Conservation (phyloP, 1,140 invertebrate genomes). For the Pseudomyrmex flavicornis region DNA sequence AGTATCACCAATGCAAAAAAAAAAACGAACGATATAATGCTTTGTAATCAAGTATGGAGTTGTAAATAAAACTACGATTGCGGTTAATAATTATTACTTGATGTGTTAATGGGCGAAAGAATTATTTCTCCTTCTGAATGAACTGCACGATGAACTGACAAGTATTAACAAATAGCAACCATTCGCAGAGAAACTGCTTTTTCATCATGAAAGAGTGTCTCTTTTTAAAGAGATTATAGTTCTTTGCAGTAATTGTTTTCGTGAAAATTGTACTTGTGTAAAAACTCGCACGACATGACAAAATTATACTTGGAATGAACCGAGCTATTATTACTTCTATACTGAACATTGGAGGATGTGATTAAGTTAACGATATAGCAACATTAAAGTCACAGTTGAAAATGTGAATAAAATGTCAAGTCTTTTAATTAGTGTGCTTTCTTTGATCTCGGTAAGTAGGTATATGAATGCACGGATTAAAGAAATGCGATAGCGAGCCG, state of each 20-base stretch:
- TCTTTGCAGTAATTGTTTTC: not conserved
- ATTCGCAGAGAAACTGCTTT: not conserved
- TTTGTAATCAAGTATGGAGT: not conserved
- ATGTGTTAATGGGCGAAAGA: not conserved
- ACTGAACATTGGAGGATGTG: not conserved
- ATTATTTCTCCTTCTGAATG: constrained; percentile 1
- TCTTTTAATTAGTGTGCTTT: not conserved
- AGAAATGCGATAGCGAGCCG: constrained; percentile 31
- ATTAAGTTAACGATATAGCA: not conserved
- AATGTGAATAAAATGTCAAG: not conserved
- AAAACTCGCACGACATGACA: too few species aligned
- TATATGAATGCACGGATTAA: constrained; percentile 13
- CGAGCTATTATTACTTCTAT: not conserved
- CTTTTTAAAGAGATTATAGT: not conserved
- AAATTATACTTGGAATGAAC: too few species aligned
- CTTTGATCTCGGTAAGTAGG: not conserved
- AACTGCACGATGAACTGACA: constrained; percentile 10
- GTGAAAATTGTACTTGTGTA: not conserved
- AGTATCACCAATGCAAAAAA: not conserved
- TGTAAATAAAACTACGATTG: constrained; percentile 4
- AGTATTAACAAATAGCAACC: not conserved
- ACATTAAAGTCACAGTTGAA: not conserved
- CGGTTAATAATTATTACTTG: constrained; percentile 27
- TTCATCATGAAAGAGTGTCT: too few species aligned
- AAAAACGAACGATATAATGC: not conserved